phyloP scores from a whole-genome alignment of 2,113 vertebrate genomes.

The Callospermophilus lateralis region DNA sequence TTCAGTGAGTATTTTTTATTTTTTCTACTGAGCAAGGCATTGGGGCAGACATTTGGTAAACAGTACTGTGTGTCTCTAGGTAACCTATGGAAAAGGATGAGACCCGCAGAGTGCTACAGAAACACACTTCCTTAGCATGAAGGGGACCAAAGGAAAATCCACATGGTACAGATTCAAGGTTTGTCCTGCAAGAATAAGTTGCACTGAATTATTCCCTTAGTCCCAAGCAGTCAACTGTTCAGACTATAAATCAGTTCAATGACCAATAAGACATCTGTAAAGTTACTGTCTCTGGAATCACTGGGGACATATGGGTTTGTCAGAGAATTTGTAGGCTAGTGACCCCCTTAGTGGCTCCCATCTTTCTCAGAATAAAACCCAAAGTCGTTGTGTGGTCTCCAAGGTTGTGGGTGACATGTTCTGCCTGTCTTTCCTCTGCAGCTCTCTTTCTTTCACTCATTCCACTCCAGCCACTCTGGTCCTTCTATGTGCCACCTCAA shows the following conservation, averaged over 20 bases:
- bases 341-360: no score
- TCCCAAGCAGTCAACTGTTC: background rate
- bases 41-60: background rate
- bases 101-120: background rate
- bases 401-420: background rate
- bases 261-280: background rate
- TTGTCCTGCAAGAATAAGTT: background rate
- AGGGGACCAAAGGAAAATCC: background rate
- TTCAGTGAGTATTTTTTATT: background rate
- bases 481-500: rapidly evolving
- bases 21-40: background rate
- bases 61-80: background rate
- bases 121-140: background rate
- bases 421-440: background rate
- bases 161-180: background rate
- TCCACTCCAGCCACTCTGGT: no score
- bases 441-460: background rate
- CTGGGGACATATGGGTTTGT: background rate
- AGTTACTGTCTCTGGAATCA: background rate
- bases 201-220: background rate
- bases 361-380: slow-evolving; percentile 35
- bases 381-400: background rate
- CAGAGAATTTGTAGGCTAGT: background rate
- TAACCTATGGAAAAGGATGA: background rate
- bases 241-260: background rate